A percentile compares a stretch with the other conserved stretches of the same genome.
phyloP scores from a whole-genome alignment of 2,888 invertebrate genomes.

The Hydraecia micacea region DNA sequence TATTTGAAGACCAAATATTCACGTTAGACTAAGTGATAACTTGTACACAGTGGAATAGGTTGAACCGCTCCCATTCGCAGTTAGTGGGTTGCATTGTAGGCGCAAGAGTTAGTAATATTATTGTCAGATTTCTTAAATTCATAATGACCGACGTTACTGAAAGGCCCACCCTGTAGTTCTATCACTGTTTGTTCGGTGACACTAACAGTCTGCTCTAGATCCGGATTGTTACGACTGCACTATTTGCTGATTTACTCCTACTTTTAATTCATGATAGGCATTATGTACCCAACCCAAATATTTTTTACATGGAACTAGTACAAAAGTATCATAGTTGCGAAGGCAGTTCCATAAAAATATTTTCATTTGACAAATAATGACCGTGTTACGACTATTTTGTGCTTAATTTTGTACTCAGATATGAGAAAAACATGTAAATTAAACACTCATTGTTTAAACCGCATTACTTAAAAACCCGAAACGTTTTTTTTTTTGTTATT shows the following conservation, averaged over 20 bases:
- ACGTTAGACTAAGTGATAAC: conserved; percentile 41
- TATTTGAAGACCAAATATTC: conserved; percentile 40
- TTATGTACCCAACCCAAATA: conserved; percentile 40
- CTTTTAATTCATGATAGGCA: conserved; percentile 38
- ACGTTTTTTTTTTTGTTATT: conserved; percentile 5
- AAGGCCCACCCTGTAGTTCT: conserved; percentile 84
- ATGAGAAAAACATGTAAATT: conserved; percentile 63
- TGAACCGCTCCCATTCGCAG: conserved; percentile 64
- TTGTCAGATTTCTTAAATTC: conserved; percentile 88
- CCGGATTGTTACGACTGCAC: conserved; percentile 70
- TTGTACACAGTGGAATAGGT: conserved; percentile 35
- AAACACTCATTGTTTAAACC: conserved; percentile 43
- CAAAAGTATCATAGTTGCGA: conserved; percentile 68
- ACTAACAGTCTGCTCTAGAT: conserved; percentile 29
- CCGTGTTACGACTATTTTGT: conserved; percentile 73
- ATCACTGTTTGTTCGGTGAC: conserved; percentile 74
- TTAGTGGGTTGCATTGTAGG: conserved; percentile 70
- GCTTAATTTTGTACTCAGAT: conserved; percentile 77
- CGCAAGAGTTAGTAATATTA: conserved; percentile 83
- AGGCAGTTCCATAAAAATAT: conserved; percentile 69
- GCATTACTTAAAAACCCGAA: conserved; percentile 51
- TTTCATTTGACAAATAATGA: conserved; percentile 50
- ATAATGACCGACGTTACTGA: conserved; percentile 79
- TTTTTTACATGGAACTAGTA: conserved; percentile 66
- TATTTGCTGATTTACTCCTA: conserved; percentile 53